Percentiles rank a stretch among this genome's conserved stretches.
phyloP scores from a whole-genome alignment of 1,140 invertebrate genomes.

The Drosophila watanabei region DNA sequence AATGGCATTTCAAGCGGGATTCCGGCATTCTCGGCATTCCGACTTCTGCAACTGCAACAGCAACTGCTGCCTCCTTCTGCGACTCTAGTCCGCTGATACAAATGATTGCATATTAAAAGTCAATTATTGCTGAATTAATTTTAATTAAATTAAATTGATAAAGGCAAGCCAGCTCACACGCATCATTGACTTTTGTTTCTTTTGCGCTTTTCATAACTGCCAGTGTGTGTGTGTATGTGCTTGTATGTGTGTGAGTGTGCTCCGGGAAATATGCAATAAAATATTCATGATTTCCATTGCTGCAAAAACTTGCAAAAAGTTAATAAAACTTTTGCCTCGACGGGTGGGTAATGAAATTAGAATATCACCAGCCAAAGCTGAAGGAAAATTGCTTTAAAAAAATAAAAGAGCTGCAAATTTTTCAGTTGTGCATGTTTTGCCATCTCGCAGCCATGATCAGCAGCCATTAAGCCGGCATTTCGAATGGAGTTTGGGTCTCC shows the following conservation, averaged over 20 bases:
- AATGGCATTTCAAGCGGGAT: conserved; percentile 41
- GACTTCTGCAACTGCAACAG: conserved; percentile 11
- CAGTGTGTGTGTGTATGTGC: conserved; percentile 1
- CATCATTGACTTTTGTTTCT: conserved; percentile 56
- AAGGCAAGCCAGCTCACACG: conserved; percentile 55
- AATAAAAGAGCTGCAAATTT: conserved; percentile 11
- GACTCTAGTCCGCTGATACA: conserved; percentile 43
- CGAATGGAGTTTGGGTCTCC: conserved; percentile 11
- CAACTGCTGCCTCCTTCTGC: conserved; percentile 13
- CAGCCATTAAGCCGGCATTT: conserved; percentile 32
- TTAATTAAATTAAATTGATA: conserved; percentile 80
- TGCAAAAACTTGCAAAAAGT: conserved; percentile 63
- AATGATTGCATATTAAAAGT: conserved; percentile 82
- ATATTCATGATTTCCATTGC: conserved; percentile 66
- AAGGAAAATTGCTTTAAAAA: conserved; percentile 9
- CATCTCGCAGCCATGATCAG: conserved; percentile 58
- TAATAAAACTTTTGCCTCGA: conserved; percentile 64
- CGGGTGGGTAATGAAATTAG: conserved; percentile 55
- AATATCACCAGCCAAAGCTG: conserved; percentile 28
- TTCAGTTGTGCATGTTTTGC: conserved; percentile 42
- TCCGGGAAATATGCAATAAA: conserved; percentile 61
- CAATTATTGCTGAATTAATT: conserved; percentile 78
- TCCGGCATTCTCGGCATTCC: conserved; percentile 11
- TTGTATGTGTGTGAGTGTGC: background rate
- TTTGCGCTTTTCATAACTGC: conserved; percentile 20